Percentiles rank a stretch among this genome's conserved stretches.
phyloP scores from a whole-genome alignment of 2,888 invertebrate genomes.

The Melipona beecheii region DNA sequence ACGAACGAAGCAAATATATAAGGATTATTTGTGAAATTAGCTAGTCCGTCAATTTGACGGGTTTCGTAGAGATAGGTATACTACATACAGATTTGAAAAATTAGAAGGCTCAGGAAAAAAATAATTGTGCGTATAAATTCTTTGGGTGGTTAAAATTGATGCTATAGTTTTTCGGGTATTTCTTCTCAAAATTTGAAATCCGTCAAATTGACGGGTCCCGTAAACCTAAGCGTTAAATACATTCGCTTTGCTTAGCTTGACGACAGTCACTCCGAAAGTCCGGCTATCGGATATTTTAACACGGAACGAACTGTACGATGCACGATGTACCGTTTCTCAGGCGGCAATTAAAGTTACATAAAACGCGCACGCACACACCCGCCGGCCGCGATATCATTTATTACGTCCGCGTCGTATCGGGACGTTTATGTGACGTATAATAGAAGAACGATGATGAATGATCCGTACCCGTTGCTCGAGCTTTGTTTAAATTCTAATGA shows the following conservation, averaged over 20 bases:
- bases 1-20: conserved; percentile 42
- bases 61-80: conserved; percentile 25
- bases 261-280: background rate
- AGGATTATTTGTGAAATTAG: conserved; percentile 33
- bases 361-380: conserved; percentile 19
- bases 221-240: too few species aligned
- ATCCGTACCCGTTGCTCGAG: conserved; percentile 22
- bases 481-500: conserved; percentile 71
- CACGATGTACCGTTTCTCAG: background rate
- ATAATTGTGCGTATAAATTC: conserved; percentile 23
- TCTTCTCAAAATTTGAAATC: too few species aligned
- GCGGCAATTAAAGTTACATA: conserved; percentile 41
- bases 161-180: too few species aligned
- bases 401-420: conserved; percentile 35
- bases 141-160: background rate
- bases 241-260: background rate
- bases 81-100: too few species aligned
- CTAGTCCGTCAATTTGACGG: conserved; percentile 41
- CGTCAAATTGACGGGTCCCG: too few species aligned
- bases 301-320: background rate
- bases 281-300: background rate
- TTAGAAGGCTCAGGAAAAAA: conserved; percentile 37
- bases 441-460: conserved; percentile 61
- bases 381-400: conserved; percentile 40
- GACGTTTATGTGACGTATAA: conserved; percentile 45